Evolutionary conservation across 1,140 invertebrate genomes (phyloP).

Genomic region (Ridgeia piscesae): DNA sequence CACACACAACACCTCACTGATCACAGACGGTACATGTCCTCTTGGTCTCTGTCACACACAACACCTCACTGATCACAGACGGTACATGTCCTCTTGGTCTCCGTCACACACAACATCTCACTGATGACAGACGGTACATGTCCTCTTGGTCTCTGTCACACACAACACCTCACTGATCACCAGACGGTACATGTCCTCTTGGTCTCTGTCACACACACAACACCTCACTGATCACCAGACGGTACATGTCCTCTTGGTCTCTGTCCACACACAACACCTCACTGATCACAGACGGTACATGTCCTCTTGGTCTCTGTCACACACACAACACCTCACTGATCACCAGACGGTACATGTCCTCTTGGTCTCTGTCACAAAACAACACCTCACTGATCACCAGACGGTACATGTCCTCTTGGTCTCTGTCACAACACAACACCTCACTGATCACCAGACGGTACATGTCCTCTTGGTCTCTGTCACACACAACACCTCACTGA

Average conservation of each 20-base stretch:
- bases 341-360: not conserved
- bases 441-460: not conserved
- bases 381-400: slow-evolving; percentile 33
- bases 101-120: not conserved
- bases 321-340: not conserved
- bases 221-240: slow-evolving; percentile 3
- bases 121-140: not conserved
- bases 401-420: slow-evolving; percentile 51
- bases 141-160: not conserved
- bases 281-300: not conserved
- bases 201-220: slow-evolving; percentile 39
- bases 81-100: not conserved
- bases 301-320: not conserved
- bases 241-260: not conserved
- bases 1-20: slow-evolving; percentile 16
- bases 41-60: not conserved
- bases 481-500: not conserved
- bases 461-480: not conserved
- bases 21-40: not conserved
- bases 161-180: slow-evolving; percentile 33
- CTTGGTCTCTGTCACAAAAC: not conserved
- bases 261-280: not conserved
- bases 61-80: slow-evolving; percentile 3
- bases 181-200: slow-evolving; percentile 49
- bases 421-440: slow-evolving; percentile 34